Evolutionary conservation across 2,888 invertebrate species (phyloP).

Genomic region (Polydesmus complanatus): DNA sequence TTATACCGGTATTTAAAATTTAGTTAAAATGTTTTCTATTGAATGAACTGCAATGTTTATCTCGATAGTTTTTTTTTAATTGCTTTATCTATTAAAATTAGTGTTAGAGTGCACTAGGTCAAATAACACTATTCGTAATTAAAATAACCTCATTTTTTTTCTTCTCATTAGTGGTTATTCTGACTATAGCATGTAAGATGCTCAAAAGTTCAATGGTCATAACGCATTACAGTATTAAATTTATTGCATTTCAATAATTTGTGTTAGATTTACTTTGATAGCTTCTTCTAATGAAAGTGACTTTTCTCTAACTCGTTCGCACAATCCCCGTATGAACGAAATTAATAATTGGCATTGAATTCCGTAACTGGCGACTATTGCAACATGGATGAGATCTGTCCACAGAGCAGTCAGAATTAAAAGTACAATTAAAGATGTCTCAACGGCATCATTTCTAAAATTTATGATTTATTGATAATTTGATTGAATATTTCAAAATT

Average conservation of each 20-base stretch:
- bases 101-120: no score
- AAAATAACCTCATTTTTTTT: no score
- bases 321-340: conserved; percentile 49
- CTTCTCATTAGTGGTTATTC: no score
- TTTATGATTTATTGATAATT: neutral
- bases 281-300: conserved; percentile 57
- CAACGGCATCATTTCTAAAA: conserved; percentile 24
- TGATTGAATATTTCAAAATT: neutral
- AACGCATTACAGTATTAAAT: neutral
- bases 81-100: no score
- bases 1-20: no score
- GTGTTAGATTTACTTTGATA: conserved; percentile 52
- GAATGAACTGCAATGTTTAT: no score
- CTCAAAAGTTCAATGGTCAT: neutral
- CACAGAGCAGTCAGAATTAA: conserved; percentile 53
- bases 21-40: no score
- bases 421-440: conserved; percentile 42
- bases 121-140: no score
- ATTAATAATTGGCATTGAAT: conserved; percentile 63
- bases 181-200: no score
- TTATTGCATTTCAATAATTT: no score
- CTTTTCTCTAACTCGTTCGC: conserved; percentile 55
- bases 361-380: conserved; percentile 66
- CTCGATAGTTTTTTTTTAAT: no score
- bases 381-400: conserved; percentile 70